phyloP scores from a whole-genome alignment of 2,113 vertebrate genomes.

The Arizona elegans region DNA sequence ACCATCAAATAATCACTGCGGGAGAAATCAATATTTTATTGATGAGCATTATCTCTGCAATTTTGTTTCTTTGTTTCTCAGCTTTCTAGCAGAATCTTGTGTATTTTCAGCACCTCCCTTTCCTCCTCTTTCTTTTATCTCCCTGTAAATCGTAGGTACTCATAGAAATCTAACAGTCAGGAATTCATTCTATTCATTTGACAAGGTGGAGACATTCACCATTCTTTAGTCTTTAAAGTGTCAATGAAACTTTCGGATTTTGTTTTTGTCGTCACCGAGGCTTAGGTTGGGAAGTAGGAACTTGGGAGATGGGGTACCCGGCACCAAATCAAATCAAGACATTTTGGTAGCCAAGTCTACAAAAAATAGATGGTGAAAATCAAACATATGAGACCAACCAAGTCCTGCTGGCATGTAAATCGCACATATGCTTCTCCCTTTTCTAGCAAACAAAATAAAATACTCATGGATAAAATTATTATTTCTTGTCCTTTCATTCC shows the following conservation, averaged over 20 bases:
- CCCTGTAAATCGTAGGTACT: neutral
- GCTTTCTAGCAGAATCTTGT: neutral
- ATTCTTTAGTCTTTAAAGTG: neutral
- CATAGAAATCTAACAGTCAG: neutral
- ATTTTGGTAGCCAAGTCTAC: neutral
- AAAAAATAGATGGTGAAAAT: neutral
- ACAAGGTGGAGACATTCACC: neutral
- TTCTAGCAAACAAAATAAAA: neutral
- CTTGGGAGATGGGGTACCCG: neutral
- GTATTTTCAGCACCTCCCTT: neutral
- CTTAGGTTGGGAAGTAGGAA: neutral
- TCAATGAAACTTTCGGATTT: neutral
- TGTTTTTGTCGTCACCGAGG: neutral
- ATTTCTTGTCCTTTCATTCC: neutral
- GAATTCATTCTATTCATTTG: neutral
- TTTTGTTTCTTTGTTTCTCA: neutral
- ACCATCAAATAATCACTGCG: neutral
- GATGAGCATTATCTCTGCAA: neutral
- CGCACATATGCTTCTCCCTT: neutral
- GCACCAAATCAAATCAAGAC: neutral
- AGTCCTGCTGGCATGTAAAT: neutral
- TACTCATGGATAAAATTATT: neutral
- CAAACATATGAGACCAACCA: neutral
- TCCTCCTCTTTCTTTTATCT: neutral
- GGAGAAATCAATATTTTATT: neutral